These are phyloP conservation scores for Calcarius ornatus DNA, from an alignment of 2,113 vertebrate species.

Conservation along the genomic window DNA sequence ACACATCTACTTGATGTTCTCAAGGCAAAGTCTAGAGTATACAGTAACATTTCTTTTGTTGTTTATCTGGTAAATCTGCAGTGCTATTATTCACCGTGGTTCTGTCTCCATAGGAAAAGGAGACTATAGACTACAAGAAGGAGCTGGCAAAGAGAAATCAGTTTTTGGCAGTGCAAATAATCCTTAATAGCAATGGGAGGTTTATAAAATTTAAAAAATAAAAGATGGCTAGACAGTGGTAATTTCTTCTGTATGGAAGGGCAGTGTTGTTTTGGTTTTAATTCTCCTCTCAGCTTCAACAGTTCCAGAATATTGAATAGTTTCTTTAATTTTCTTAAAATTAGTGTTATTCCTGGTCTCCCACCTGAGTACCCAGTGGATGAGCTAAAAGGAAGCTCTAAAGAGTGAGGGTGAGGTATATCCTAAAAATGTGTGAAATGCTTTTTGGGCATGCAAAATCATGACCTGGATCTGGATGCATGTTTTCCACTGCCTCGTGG, in stretches of 20 bases:
- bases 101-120: not conserved
- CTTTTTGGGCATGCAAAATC: not conserved
- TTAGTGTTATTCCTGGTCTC: not conserved
- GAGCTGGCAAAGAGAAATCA: not conserved
- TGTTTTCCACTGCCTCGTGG: not conserved
- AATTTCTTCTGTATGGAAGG: not conserved
- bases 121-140: not conserved
- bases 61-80: not conserved
- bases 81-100: not conserved
- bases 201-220: not conserved
- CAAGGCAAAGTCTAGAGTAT: not conserved
- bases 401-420: rapidly evolving
- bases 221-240: not conserved
- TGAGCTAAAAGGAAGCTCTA: not conserved
- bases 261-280: not conserved
- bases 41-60: not conserved
- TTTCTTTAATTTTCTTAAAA: not conserved
- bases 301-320: not conserved
- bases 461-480: not conserved
- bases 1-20: not conserved
- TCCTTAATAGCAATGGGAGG: not conserved
- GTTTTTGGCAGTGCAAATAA: not conserved
- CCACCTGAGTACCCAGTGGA: not conserved
- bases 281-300: not conserved
- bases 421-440: not conserved